These are phyloP conservation scores for Serinus canaria DNA, from an alignment of 2,113 vertebrate species.

Conservation along the genomic window DNA sequence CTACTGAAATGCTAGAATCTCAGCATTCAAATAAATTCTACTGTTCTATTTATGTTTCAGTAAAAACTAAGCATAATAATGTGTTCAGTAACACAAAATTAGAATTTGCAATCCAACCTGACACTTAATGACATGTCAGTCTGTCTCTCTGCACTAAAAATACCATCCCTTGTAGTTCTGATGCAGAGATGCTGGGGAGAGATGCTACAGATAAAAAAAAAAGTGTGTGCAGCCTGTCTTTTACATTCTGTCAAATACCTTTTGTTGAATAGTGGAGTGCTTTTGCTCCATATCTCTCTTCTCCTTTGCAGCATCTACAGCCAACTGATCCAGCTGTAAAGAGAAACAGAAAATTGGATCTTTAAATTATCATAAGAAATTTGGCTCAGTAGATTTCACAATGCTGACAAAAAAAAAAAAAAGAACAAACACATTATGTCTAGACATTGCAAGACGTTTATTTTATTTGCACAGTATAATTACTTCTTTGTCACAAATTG, in stretches of 20 bases:
- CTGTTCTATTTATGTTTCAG: background rate
- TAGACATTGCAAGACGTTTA: background rate
- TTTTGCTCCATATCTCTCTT: slow-evolving; percentile 97
- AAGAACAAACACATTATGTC: background rate
- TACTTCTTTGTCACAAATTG: background rate
- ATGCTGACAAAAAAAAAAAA: background rate
- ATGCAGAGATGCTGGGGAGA: background rate
- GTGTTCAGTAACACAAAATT: background rate
- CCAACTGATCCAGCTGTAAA: slow-evolving; percentile 92
- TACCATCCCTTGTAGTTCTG: background rate
- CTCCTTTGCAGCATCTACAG: slow-evolving; percentile 92
- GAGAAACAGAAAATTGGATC: slow-evolving; percentile 44
- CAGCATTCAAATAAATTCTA: background rate
- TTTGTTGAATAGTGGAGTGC: slow-evolving; percentile 98
- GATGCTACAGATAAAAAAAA: background rate
- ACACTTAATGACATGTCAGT: background rate
- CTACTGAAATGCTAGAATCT: background rate
- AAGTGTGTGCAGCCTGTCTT: background rate
- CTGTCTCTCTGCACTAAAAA: background rate
- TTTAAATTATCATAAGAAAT: slow-evolving; percentile 22
- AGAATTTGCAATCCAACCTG: background rate
- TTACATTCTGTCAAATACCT: slow-evolving; percentile 76
- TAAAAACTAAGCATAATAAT: background rate
- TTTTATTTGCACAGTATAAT: slow-evolving; percentile 18
- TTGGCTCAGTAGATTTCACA: slow-evolving; percentile 17